These are phyloP conservation scores for Carassius auratus DNA, from an alignment of 2,113 vertebrate genomes.

Conservation along the genomic window DNA sequence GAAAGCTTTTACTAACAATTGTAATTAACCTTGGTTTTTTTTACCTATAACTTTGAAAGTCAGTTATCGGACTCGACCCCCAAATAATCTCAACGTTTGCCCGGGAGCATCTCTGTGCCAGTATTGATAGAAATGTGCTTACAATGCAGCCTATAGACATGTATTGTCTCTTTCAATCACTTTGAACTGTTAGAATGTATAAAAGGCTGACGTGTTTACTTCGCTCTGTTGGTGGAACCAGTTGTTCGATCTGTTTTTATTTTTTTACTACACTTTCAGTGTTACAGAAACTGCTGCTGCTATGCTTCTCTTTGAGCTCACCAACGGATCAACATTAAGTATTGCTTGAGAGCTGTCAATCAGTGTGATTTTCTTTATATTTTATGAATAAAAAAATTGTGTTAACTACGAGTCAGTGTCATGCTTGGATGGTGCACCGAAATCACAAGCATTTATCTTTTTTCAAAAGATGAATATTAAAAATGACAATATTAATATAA, in stretches of 20 bases:
- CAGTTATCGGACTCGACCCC: not conserved
- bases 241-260: not conserved
- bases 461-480: not conserved
- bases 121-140: not conserved
- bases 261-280: not conserved
- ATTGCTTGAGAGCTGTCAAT: slow-evolving; percentile 32
- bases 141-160: not conserved
- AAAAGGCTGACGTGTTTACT: not conserved
- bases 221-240: not conserved
- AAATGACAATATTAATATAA: not conserved
- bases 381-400: slow-evolving; percentile 58
- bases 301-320: slow-evolving; percentile 25
- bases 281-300: slow-evolving; percentile 25
- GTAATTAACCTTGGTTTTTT: not conserved
- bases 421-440: too few species aligned
- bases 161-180: not conserved
- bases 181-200: not conserved
- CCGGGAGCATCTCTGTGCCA: not conserved
- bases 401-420: not conserved
- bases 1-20: not conserved
- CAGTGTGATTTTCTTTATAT: slow-evolving; percentile 53
- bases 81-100: slow-evolving; percentile 2
- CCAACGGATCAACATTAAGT: slow-evolving; percentile 52
- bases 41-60: slow-evolving; percentile 4
- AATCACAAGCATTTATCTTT: not conserved